These are phyloP conservation scores for Neodiprion fabricii DNA, from an alignment of 1,140 invertebrate species.

Conservation along the genomic window DNA sequence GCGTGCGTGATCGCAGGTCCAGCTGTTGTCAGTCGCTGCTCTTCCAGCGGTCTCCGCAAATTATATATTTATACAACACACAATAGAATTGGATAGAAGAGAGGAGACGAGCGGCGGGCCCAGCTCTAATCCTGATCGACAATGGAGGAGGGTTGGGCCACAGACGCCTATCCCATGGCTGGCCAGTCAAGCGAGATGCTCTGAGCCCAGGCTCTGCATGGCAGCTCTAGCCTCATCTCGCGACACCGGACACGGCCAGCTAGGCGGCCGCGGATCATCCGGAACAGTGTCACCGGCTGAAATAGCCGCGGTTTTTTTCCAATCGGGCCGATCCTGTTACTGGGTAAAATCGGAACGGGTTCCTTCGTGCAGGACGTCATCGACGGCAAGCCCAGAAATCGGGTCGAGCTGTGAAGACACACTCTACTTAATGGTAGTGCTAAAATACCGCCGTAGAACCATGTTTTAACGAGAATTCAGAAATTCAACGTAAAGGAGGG, in stretches of 20 bases:
- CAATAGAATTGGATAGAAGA: background rate
- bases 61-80: background rate
- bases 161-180: constrained; percentile 3
- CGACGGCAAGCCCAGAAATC: background rate
- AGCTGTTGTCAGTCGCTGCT: too few species aligned
- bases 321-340: background rate
- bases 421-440: too few species aligned
- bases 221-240: background rate
- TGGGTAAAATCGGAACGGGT: background rate
- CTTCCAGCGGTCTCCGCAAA: too few species aligned
- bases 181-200: background rate
- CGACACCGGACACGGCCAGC: background rate
- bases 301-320: background rate
- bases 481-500: too few species aligned
- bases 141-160: background rate
- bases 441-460: too few species aligned
- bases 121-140: background rate
- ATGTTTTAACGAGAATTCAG: too few species aligned
- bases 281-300: background rate
- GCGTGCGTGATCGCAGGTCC: too few species aligned
- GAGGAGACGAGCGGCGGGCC: background rate
- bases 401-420: background rate
- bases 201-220: too few species aligned
- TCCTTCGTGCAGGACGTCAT: background rate
- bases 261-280: background rate